Evolutionary conservation across 2,888 invertebrate species (phyloP).

Genomic region (Oscheius sp.): DNA sequence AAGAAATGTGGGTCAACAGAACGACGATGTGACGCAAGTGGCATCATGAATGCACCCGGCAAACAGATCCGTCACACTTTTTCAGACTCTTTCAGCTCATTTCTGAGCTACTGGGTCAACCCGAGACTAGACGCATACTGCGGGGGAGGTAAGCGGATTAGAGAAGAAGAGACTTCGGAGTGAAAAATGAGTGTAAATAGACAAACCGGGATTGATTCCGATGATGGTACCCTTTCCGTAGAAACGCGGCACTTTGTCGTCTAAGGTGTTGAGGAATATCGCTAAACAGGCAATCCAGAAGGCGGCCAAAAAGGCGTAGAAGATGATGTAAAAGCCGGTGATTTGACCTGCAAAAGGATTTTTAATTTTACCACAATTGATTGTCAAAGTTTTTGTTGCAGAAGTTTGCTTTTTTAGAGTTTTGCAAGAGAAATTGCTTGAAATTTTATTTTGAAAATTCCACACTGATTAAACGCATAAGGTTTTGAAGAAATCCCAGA

Average conservation of each 20-base stretch:
- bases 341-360: slow-evolving; percentile 84
- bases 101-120: slow-evolving; percentile 26
- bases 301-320: slow-evolving; percentile 89
- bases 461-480: too few relatives aligned
- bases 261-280: slow-evolving; percentile 92
- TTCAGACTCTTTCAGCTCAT: slow-evolving; percentile 11
- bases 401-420: too few relatives aligned
- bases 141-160: slow-evolving; percentile 11
- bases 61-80: slow-evolving; percentile 18
- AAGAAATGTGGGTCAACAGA: slow-evolving; percentile 17
- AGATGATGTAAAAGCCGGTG: slow-evolving; percentile 92
- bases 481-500: too few relatives aligned
- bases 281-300: slow-evolving; percentile 95
- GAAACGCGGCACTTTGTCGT: slow-evolving; percentile 88
- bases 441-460: too few relatives aligned
- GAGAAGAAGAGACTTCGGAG: background rate
- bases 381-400: too few relatives aligned
- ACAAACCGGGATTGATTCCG: slow-evolving; percentile 90
- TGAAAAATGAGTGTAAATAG: slow-evolving; percentile 2
- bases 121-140: slow-evolving; percentile 6
- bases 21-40: slow-evolving; percentile 14
- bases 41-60: background rate
- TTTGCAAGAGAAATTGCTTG: too few relatives aligned
- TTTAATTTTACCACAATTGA: background rate
- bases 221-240: slow-evolving; percentile 87